A percentile compares a stretch with the other conserved stretches of the same genome.
Evolutionary conservation across 1,140 invertebrate species (phyloP).

Genomic region (Palaemon carinicauda): DNA sequence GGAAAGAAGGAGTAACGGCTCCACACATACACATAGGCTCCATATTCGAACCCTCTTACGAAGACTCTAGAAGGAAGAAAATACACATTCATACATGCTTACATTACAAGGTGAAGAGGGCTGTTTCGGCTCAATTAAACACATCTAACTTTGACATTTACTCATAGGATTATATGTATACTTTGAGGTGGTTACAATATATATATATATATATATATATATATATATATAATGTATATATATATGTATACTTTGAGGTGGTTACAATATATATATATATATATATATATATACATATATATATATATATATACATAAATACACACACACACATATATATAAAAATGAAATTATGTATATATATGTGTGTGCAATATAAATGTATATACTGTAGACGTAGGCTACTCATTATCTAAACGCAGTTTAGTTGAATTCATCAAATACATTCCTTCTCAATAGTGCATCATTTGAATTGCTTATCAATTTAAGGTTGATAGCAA

Average conservation of each 20-base stretch:
- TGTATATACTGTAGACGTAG: no score
- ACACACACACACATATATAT: not conserved
- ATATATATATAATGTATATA: not conserved
- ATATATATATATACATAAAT: not conserved
- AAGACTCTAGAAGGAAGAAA: not conserved
- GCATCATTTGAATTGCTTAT: no score
- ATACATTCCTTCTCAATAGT: no score
- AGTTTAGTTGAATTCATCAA: no score
- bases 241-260: no score
- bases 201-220: not conserved
- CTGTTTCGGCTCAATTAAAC: not conserved
- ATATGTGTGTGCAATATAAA: no score
- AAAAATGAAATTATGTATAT: no score
- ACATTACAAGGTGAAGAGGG: not conserved
- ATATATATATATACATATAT: not conserved
- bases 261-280: no score
- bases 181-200: no score
- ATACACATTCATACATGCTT: not conserved
- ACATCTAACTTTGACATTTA: not conserved
- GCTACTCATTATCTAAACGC: not conserved
- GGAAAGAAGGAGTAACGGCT: conserved; percentile 15
- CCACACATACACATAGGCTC: not conserved
- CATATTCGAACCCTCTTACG: no score
- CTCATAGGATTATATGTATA: no score
- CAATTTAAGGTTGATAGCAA: no score